A percentile compares a stretch with the other conserved stretches of the same genome.
phyloP scores from a whole-genome alignment of 2,113 vertebrate genomes.

The Heliornis fulica region DNA sequence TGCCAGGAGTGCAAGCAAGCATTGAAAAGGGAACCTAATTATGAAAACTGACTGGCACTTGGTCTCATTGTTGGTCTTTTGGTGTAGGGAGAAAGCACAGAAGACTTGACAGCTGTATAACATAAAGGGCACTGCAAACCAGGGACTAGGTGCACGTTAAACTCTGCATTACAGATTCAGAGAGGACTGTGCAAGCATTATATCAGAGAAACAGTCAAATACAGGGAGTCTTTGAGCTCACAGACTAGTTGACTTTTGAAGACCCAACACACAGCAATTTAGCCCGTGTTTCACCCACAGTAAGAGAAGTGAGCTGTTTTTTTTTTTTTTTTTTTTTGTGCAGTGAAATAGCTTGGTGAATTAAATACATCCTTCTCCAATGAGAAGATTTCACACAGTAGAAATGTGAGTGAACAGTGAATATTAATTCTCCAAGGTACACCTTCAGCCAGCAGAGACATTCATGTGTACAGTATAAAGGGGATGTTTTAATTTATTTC shows the following conservation, averaged over 20 bases:
- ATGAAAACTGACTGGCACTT: constrained; percentile 54
- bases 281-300: not conserved
- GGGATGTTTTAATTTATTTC: not conserved
- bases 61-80: constrained; percentile 24
- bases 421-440: not conserved
- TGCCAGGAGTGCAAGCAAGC: constrained; percentile 4
- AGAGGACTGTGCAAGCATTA: not conserved
- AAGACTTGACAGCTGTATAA: constrained; percentile 21
- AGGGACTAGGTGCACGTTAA: not conserved
- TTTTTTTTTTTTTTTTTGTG: not conserved
- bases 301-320: not conserved
- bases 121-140: not conserved
- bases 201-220: not conserved
- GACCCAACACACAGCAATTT: not conserved
- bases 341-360: not conserved
- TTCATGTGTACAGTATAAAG: not conserved
- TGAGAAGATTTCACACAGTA: not conserved
- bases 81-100: constrained; percentile 36
- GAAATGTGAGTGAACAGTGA: not conserved
- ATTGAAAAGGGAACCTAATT: constrained; percentile 56
- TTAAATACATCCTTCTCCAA: not conserved
- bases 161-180: not conserved
- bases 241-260: not conserved
- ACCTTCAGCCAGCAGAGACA: not conserved
- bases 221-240: not conserved